Percentiles rank a stretch among this genome's conserved stretches.
phyloP scores from a whole-genome alignment of 2,797 vertebrate genomes.

The Prunella strophiata region DNA sequence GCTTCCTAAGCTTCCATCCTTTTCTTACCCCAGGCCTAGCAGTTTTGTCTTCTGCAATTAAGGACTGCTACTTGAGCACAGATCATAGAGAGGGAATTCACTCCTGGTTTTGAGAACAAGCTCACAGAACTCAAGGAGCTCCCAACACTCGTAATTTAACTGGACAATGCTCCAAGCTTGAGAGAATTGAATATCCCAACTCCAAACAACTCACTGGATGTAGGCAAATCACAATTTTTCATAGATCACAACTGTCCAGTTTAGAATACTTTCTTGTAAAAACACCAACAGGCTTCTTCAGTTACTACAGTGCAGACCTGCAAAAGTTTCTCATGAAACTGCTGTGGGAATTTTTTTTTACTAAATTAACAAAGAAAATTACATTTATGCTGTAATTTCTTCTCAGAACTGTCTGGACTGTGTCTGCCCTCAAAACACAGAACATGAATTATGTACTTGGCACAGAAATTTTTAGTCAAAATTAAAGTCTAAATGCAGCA shows the following conservation, averaged over 20 bases:
- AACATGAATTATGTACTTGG: background rate
- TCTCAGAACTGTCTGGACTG: background rate
- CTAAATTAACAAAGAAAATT: background rate
- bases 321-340: background rate
- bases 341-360: background rate
- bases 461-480: background rate
- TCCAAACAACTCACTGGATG: background rate
- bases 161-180: background rate
- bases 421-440: background rate
- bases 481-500: background rate
- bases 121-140: background rate
- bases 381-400: background rate
- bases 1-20: background rate
- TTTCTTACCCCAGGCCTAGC: background rate
- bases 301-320: background rate
- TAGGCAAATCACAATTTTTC: background rate
- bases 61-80: background rate
- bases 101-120: background rate
- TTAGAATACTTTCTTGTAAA: background rate
- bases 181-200: background rate
- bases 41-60: background rate
- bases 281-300: background rate
- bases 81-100: background rate
- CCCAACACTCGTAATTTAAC: background rate
- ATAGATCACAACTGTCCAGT: background rate